Base-by-base conservation (phyloP, 2,888 invertebrate genomes). In the Anagyrus pseudococci region DNA sequence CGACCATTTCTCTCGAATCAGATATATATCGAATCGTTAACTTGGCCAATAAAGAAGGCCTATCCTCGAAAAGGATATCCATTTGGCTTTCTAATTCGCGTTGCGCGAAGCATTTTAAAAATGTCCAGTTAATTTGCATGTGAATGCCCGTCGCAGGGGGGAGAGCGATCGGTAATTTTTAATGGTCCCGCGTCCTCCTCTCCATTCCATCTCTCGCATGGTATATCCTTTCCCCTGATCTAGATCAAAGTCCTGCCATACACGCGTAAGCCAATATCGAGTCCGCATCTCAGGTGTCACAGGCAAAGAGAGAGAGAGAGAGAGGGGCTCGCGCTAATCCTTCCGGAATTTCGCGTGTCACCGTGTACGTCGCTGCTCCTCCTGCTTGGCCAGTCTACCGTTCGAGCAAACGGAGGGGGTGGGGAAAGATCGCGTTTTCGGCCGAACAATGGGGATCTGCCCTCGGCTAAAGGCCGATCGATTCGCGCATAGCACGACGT, bases 341-440 rank as follows among this genome's bases (percentile, higher is more conserved):
- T 59, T 64, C 60, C 60, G 61, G 65, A 65, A 65, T 65, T 65
- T 65, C 61, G 58, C 61, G 55, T 50, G 65, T 65, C 65, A 65
- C 65, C 55, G 56, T 53, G 13, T 52, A 33, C 23, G n/a, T 55
- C 20, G 10, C n/a, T 7, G 17, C 37, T 26, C 43, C 17, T 17
- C 6, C 26, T 2, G 2, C 1, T 8, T 17, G n/a, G n/a, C n/a
- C n/a, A n/a, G n/a, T n/a, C n/a, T n/a, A n/a, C n/a, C 33, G 33
- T 4, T 37, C 10, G 19, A 25, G 23, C 26, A 29, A 33, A 15
- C 22, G 22, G 33, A 33, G 41, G 15, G 2, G n/a, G 29, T 4
- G 3, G 20, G 29, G 22, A 44, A 44, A 33, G 19, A 43, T 43
- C 13, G n/a, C 2, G 17, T 13, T 6, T 48, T 4, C 29, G 29